Conservation (phyloP, 2,797 vertebrate species). For the Leptodactylus fallax region DNA sequence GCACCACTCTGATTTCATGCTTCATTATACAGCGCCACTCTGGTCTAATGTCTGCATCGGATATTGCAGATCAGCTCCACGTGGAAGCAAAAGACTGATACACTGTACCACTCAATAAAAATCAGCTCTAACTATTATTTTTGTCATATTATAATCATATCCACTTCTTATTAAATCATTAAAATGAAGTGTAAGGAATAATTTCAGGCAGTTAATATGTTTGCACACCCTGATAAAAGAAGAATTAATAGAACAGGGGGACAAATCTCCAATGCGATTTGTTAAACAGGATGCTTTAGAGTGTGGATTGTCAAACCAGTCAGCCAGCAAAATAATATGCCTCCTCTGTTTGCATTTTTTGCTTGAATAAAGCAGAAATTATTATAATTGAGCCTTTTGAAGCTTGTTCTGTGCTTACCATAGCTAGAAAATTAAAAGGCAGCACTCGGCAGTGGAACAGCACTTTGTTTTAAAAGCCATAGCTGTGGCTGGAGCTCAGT, state of each 20-base stretch:
- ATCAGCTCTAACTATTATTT: background rate
- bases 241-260: slow-evolving; percentile 17
- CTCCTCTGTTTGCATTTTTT: slow-evolving; percentile 51
- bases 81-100: background rate
- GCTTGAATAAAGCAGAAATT: slow-evolving; percentile 54
- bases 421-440: slow-evolving; percentile 51
- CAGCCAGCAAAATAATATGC: slow-evolving; percentile 52
- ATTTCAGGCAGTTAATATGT: background rate
- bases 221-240: background rate
- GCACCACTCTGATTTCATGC: no score
- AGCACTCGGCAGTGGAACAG: slow-evolving; percentile 17
- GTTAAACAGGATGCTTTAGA: slow-evolving; percentile 36
- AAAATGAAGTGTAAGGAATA: background rate
- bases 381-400: slow-evolving; percentile 57
- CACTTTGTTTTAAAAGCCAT: slow-evolving; percentile 37
- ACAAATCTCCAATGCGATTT: slow-evolving; percentile 26
- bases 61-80: background rate
- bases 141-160: background rate
- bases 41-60: background rate
- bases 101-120: background rate
- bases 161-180: slow-evolving; percentile 2
- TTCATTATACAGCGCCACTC: background rate
- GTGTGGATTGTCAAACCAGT: slow-evolving; percentile 51
- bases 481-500: slow-evolving; percentile 14
- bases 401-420: slow-evolving; percentile 49